Conservation (phyloP, 2,888 invertebrate species). For the Lapara coniferarum region DNA sequence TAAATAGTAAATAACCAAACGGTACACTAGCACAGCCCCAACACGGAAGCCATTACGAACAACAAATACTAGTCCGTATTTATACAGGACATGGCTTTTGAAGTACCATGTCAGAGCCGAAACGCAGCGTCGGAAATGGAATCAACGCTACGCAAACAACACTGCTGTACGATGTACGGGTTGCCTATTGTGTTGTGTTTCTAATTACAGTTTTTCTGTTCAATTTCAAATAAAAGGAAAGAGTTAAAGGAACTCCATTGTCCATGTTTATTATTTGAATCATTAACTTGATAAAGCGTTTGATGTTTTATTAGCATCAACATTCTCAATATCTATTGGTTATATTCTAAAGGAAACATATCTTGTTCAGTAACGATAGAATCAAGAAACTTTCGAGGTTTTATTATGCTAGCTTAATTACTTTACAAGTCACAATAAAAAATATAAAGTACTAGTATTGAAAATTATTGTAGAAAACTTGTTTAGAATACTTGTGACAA, state of each 20-base stretch:
- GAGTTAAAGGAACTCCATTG: not conserved
- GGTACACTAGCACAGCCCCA: not conserved
- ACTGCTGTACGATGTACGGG: not conserved
- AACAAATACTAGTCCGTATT: slow-evolving; percentile 28
- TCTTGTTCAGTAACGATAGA: no score
- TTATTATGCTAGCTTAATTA: no score
- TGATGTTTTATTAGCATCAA: no score
- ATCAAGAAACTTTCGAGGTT: no score
- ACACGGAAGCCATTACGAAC: slow-evolving; percentile 19
- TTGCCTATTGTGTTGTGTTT: slow-evolving; percentile 4
- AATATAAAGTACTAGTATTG: not conserved
- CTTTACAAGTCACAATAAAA: no score
- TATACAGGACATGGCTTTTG: slow-evolving; percentile 29
- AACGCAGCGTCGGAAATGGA: slow-evolving; percentile 13
- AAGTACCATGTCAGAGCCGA: slow-evolving; percentile 23
- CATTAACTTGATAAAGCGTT: no score
- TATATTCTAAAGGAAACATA: not conserved
- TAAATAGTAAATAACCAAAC: slow-evolving; percentile 1
- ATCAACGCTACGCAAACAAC: slow-evolving; percentile 23
- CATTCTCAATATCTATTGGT: no score
- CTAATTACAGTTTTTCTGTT: slow-evolving; percentile 11
- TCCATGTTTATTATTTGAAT: not conserved
- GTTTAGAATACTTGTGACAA: not conserved
- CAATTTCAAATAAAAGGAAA: not conserved
- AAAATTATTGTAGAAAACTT: not conserved